phyloP scores from a whole-genome alignment of 2,797 vertebrate genomes.

The Helostoma temminkii region DNA sequence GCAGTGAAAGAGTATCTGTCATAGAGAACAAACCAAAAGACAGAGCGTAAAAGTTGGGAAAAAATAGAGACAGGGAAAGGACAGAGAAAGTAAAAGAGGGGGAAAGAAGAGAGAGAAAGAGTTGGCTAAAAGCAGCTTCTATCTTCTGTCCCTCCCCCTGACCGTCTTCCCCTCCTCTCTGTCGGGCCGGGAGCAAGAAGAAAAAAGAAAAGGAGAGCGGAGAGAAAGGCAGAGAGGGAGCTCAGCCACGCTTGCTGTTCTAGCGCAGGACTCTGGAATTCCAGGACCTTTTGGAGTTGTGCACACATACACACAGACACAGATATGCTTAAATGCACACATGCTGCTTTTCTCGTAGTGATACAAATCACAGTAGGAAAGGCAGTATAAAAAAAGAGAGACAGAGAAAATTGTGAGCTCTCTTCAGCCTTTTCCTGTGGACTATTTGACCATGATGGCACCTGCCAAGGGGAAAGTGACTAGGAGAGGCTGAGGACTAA shows the following conservation, averaged over 20 bases:
- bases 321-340: too few species aligned
- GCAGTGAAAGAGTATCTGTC: slow-evolving; percentile 67
- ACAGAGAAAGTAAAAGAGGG: slow-evolving; percentile 34
- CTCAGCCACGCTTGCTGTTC: slow-evolving; percentile 63
- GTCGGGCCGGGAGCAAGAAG: slow-evolving; percentile 54
- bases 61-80: slow-evolving; percentile 42
- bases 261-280: slow-evolving; percentile 79
- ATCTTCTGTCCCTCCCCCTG: slow-evolving; percentile 75
- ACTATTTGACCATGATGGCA: slow-evolving; percentile 84
- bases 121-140: slow-evolving; percentile 76
- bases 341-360: slow-evolving; percentile 46
- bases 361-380: slow-evolving; percentile 47
- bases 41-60: slow-evolving; percentile 67
- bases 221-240: slow-evolving; percentile 59
- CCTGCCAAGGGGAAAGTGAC: slow-evolving; percentile 77
- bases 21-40: slow-evolving; percentile 58
- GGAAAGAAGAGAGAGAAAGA: slow-evolving; percentile 56
- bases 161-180: slow-evolving; percentile 73
- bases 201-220: slow-evolving; percentile 65
- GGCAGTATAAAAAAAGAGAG: slow-evolving; percentile 39
- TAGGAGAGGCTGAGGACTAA: slow-evolving; percentile 66
- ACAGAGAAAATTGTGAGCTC: slow-evolving; percentile 29
- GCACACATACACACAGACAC: slow-evolving; percentile 18
- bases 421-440: slow-evolving; percentile 73
- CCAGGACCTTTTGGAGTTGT: slow-evolving; percentile 77